A percentile compares a stretch with the other conserved stretches of the same genome.
These are phyloP conservation scores for Sminthopsis crassicaudata DNA, from an alignment of 2,113 vertebrate genomes.

Conservation along the genomic window DNA sequence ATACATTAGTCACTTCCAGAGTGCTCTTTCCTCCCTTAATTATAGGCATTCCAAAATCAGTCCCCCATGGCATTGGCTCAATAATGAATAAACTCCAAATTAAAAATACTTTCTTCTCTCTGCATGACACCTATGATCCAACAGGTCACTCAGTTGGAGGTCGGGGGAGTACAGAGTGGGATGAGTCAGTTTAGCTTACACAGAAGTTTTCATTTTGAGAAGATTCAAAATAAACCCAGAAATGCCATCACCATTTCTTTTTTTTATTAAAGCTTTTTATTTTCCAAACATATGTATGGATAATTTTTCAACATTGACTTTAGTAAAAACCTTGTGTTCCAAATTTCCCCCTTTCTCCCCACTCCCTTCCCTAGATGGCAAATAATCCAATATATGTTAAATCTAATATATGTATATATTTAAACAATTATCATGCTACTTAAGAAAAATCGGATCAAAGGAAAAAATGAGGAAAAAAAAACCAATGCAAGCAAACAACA, in stretches of 20 bases:
- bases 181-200: neutral
- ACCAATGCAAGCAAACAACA: no score
- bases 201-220: slow-evolving; percentile 10
- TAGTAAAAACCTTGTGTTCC: no score
- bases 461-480: no score
- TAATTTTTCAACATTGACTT: no score
- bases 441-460: no score
- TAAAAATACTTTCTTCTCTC: slow-evolving; percentile 22
- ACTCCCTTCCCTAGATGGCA: no score
- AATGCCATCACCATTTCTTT: neutral
- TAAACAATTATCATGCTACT: no score
- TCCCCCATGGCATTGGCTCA: slow-evolving; percentile 18
- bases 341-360: no score
- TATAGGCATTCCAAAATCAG: neutral
- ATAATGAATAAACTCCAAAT: slow-evolving; percentile 11
- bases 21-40: slow-evolving; percentile 19
- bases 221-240: neutral
- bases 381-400: no score
- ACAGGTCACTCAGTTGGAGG: neutral
- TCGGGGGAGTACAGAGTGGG: neutral
- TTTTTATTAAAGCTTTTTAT: no score
- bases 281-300: no score
- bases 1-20: slow-evolving; percentile 11
- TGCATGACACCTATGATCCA: neutral
- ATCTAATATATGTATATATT: no score